Base-by-base conservation (phyloP, 2,888 invertebrate species). In the Epinotia demarniana region DNA sequence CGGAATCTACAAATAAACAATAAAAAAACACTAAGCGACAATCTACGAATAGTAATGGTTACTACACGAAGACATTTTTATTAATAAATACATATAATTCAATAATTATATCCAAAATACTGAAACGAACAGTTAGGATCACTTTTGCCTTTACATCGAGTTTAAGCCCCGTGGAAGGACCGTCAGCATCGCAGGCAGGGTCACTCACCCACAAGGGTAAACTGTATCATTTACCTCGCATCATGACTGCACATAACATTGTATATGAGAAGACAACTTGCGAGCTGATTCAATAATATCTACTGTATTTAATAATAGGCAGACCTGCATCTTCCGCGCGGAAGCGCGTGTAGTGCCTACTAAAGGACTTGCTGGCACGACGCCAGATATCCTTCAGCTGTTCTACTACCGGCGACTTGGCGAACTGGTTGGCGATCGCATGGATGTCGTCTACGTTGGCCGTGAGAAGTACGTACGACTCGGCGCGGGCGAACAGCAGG, bases 401-500 rank as follows among this genome's bases (percentile, higher is more conserved):
- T 12, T 46, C 2, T 23, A 60, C 46, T 19, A 69, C 43, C 19
- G 69, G 69, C 0, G 69, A 69, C 27, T 18, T 69, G n/a, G 43
- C 13, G 1, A 69, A n/a, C 69, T 69, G 69, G n/a, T 69, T 58
- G 69, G 58, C 69, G 46, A 69, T 43, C 6, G 69, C 58, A 39
- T 69, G 46, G 58, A 69, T 16, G 23, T 69, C 69, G 16, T 60
- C 69, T 4, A 69, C 58, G n/a, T 69, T 69, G 12, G 69, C 69
- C 43, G 69, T 69, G n/a, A 69, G 57, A 19, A 69, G 69, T 6
- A 69, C 69, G 43, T 69, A 72, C 46, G 72, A 72, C 19, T 63
- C 72, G 19, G 72, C 62, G 23, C 46, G 69, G 43, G n/a, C 23
- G 46, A 69, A 58, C 12, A 69, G 4, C 27, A 60, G 6, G 46